Evolutionary conservation across 1,140 invertebrate genomes (phyloP).

Genomic region (Drosophila saltans): DNA sequence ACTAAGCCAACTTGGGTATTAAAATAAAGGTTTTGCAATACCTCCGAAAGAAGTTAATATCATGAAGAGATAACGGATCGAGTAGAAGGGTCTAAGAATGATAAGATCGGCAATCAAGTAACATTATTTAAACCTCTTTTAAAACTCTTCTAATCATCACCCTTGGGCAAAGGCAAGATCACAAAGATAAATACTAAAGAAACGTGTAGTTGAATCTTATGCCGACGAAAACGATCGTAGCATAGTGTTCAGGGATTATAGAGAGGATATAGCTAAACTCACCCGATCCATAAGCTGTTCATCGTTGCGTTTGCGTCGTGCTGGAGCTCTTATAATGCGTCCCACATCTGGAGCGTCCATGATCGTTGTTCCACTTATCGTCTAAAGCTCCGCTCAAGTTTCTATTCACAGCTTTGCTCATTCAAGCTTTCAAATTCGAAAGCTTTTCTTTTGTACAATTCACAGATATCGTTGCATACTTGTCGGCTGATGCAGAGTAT

Average conservation of each 20-base stretch:
- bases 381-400: slow-evolving; percentile 21
- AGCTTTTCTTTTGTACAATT: slow-evolving; percentile 26
- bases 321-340: slow-evolving; percentile 76
- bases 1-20: not conserved
- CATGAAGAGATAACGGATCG: not conserved
- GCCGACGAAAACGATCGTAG: not conserved
- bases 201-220: no score
- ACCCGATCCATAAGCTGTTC: slow-evolving; percentile 78
- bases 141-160: no score
- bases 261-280: slow-evolving; percentile 30
- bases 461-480: slow-evolving; percentile 46
- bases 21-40: not conserved
- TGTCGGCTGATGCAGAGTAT: slow-evolving; percentile 19
- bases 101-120: no score
- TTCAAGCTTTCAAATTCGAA: slow-evolving; percentile 33
- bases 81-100: not conserved
- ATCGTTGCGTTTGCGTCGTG: slow-evolving; percentile 75
- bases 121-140: no score
- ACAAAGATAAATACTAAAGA: no score
- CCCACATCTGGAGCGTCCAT: slow-evolving; percentile 75
- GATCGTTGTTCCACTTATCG: slow-evolving; percentile 23
- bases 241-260: not conserved
- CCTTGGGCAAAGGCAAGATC: no score
- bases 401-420: slow-evolving; percentile 42
- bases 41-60: not conserved